Conservation (phyloP, 1,140 invertebrate species). For the Drosophila santomea region DNA sequence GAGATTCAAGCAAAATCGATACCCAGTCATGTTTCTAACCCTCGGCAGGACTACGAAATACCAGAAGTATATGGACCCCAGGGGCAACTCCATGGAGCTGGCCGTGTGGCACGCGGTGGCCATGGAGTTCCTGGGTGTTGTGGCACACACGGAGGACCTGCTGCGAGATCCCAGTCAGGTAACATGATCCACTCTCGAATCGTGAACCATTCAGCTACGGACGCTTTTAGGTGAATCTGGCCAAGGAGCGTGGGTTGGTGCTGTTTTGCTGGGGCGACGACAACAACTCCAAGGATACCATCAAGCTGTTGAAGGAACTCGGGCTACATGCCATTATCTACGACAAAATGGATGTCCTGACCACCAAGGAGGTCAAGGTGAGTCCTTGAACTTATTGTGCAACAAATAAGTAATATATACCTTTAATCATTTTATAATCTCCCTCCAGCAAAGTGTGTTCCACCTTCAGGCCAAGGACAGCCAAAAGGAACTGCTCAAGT, state of each 20-base stretch:
- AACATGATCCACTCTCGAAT: slow-evolving; percentile 50
- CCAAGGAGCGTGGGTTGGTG: slow-evolving; percentile 91
- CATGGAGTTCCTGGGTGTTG: slow-evolving; percentile 93
- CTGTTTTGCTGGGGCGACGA: slow-evolving; percentile 99
- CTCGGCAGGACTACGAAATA: slow-evolving; percentile 93
- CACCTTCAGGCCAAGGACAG: slow-evolving; percentile 91
- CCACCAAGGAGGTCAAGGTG: slow-evolving; percentile 92
- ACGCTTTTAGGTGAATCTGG: slow-evolving; percentile 88
- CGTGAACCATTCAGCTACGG: slow-evolving; percentile 44
- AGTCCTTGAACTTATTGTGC: slow-evolving; percentile 10
- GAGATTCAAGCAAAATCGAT: slow-evolving; percentile 96
- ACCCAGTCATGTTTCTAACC: slow-evolving; percentile 97
- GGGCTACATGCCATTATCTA: slow-evolving; percentile 97
- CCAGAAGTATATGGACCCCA: slow-evolving; percentile 92
- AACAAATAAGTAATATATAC: not conserved
- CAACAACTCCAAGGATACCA: slow-evolving; percentile 95
- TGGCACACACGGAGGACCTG: slow-evolving; percentile 96
- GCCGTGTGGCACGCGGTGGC: slow-evolving; percentile 93
- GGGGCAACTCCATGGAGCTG: slow-evolving; percentile 92
- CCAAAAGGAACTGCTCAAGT: slow-evolving; percentile 86
- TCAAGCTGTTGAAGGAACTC: slow-evolving; percentile 93
- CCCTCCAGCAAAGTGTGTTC: slow-evolving; percentile 90
- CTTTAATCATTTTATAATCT: not conserved
- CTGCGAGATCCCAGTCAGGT: slow-evolving; percentile 92
- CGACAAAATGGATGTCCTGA: slow-evolving; percentile 94